phyloP scores from a whole-genome alignment of 2,888 invertebrate species.

The Choristoneura rosaceana region DNA sequence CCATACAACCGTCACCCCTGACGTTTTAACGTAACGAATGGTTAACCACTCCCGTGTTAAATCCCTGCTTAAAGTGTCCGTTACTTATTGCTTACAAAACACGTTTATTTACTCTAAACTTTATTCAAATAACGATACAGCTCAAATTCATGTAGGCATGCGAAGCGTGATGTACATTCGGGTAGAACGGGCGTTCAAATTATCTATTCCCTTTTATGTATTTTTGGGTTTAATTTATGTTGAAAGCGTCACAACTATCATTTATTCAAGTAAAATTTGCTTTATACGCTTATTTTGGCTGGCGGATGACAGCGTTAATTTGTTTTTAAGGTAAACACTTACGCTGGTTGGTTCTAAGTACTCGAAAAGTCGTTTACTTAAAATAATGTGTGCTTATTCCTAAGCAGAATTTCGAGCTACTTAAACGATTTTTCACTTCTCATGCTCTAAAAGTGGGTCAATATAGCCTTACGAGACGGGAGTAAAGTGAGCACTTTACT shows the following conservation, averaged over 20 bases:
- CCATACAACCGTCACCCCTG: constrained; percentile 53
- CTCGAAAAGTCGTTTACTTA: no score
- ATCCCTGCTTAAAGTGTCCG: constrained; percentile 54
- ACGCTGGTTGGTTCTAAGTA: no score
- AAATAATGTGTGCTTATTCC: no score
- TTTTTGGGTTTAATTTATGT: constrained; percentile 30
- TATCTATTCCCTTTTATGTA: constrained; percentile 36
- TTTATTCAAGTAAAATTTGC: constrained; percentile 34
- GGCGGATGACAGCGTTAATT: neutral
- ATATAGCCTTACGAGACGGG: no score
- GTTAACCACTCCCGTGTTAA: constrained; percentile 61
- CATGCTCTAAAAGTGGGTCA: no score
- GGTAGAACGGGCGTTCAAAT: constrained; percentile 31
- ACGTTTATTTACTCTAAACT: neutral
- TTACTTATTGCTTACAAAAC: constrained; percentile 47
- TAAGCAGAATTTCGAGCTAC: no score
- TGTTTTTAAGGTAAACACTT: no score
- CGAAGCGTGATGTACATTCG: constrained; percentile 28
- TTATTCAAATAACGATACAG: neutral
- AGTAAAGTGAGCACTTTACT: no score
- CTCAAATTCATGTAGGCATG: neutral
- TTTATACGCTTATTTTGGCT: constrained; percentile 9
- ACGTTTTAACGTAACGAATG: constrained; percentile 60
- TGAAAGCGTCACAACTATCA: constrained; percentile 24
- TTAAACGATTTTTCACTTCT: no score